These are phyloP conservation scores for Lophochroa leadbeateri DNA, from an alignment of 2,113 vertebrate species.

Conservation along the genomic window DNA sequence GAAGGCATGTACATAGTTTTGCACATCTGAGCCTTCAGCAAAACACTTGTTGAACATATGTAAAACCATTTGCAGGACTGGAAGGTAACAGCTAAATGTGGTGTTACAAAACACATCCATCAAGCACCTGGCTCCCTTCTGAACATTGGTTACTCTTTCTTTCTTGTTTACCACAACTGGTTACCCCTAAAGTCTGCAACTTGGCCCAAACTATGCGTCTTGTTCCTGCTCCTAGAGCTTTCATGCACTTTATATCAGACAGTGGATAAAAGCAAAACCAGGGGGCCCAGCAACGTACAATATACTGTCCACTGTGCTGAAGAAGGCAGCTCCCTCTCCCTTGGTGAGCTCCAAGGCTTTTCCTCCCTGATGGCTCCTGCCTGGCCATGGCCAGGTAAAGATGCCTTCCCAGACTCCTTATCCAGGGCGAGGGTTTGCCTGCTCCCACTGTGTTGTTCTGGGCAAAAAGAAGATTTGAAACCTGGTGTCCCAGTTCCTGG, in stretches of 20 bases:
- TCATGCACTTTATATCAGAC: neutral
- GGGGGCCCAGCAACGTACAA: neutral
- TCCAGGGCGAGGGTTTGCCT: neutral
- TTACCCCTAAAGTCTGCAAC: neutral
- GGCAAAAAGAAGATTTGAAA: neutral
- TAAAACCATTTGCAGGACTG: neutral
- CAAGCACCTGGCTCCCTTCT: neutral
- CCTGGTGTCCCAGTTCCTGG: neutral
- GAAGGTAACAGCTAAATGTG: neutral
- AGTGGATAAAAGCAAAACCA: neutral
- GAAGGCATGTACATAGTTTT: rapidly evolving
- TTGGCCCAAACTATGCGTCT: neutral
- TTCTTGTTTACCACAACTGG: neutral
- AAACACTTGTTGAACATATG: neutral
- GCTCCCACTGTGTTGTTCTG: neutral
- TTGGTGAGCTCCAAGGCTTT: neutral
- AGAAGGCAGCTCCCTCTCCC: neutral
- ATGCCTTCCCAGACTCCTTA: neutral
- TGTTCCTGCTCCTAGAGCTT: neutral
- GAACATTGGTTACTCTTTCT: neutral
- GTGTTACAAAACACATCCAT: neutral
- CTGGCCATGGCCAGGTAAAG: neutral
- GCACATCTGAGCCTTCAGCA: neutral
- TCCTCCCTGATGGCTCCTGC: neutral
- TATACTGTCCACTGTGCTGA: neutral